Evolutionary conservation across 2,888 invertebrate genomes (phyloP), one percentile per base, ranked within the genome.

Genomic region (Drosophila putrida): DNA sequence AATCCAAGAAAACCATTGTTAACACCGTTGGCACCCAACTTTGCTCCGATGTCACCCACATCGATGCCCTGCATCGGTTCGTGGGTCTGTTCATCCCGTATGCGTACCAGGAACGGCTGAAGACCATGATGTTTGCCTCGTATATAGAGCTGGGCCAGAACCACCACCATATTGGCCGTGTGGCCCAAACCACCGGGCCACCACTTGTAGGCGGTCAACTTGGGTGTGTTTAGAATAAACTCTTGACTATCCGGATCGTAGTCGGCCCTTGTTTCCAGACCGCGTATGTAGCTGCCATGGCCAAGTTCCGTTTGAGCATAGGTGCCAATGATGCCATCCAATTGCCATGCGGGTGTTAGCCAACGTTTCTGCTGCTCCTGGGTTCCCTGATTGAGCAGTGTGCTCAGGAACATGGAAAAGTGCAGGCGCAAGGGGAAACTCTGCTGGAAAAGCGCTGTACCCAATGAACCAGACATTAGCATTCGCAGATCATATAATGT

Each of bases 181-280:
- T 98, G 98, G 0, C 98, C 98, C 94, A 98, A 93, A 89, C 96
- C 96, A 6, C 98, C 98, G n/a, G 98, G 98, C 98, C 98, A 98
- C 98, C 98, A 98, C 93, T 98, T 99, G 90, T 96, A 97, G 0
- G 98, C 95, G 0, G 97, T 96, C 25, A 97, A 92, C 0, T 96
- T 96, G 0, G 98, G 98, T 57, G 96, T 96, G 90, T 98, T 94
- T 31, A 99, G 91, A 20, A 98, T 93, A 90, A 99, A 99, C 93
- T 98, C 96, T 90, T 97, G 93, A 0, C 95, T 96, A 2, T 91
- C 90, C 0, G 95, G 93, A 91, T 98, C 98, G 90, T 97, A 99
- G 0, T 96, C 97, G 1, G 98, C 97, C 0, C 96, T 97, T 0
- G 98, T 98, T 93, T 99, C 98, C 74, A 99, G 92, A 0, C 97